Base-by-base conservation (phyloP, 1,140 invertebrate genomes). In the Dinoponera quadriceps region DNA sequence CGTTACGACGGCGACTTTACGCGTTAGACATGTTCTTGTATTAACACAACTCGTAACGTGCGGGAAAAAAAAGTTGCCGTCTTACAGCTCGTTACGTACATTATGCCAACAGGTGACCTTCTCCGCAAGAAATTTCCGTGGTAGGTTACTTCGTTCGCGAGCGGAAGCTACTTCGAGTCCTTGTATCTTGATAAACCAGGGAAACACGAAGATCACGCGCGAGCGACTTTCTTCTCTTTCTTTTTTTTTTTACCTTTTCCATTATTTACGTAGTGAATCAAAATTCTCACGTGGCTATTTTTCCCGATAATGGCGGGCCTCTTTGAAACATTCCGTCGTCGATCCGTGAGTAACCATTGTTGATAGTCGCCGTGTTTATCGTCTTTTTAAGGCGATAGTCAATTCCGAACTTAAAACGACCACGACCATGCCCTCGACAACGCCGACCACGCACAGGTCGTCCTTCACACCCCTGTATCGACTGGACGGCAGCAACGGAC, bases 401-500 rank as follows among this genome's bases (percentile, higher is more conserved):
- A 90, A 90, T 62, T 82, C 63, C 11, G 89, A 90, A 33, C 7
- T 85, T 16, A 89, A 74, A 33, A 80, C 72, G 3, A 84, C 89
- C 59, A 91, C 89, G 65, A 89, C 85, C 9, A 63, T 87, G 54
- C 84, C 83, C 38, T 54, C 81, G 18, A 85, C 81, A n/a, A 85
- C 91, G 20, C 82, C 85, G 59, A 84, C 88, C 18, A 88, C 88
- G 0, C 86, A 85, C 11, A 91, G 86, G 82, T 71, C 87, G 9
- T 55, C 83, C 22, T 85, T 87, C 22, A 71, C 78, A 13, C 96
- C 96, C 0, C 93, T 96, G 1, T 97, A 96, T 90, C 95, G 96
- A 16, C 92, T 96, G 2, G 95, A 95, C 85, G 94, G 95, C 22
- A 94, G 95, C 78, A 95, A 95, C 57, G 96, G 95, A 3, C 95